Base-by-base conservation (phyloP, 2,888 invertebrate species). In the Bellardia bayeri region DNA sequence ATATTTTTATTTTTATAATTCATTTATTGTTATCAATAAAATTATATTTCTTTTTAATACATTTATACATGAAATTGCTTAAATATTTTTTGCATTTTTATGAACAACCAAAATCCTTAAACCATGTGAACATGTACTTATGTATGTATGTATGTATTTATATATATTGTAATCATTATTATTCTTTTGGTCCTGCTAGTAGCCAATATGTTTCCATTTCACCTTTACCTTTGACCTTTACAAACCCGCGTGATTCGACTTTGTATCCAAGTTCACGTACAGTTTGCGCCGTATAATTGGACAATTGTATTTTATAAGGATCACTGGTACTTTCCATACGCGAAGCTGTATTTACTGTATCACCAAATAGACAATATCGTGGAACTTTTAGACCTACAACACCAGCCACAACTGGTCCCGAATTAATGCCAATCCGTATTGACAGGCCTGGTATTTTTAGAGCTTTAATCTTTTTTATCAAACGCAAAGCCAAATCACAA, bases 291-390 rank as follows among this genome's bases (percentile, higher is more conserved):
- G 97, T 96, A 61, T 95, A 94, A 14, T 95, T 95, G 0, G 98
- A 97, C 89, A 98, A 95, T 90, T 98, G 97, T 23, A 98, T 95
- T 91, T 95, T 95, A 82, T 96, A 96, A 0, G 96, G 95, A 95
- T 96, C 92, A 51, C 94, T 92, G 72, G 95, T 94, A 23, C 95
- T 95, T 92, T 98, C 98, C 98, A 98, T 98, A 83, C 98, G 95
- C 3, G 98, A 97, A 2, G 98, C 98, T 0, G 97, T 98, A 92
- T 98, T 98, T 23, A 98, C 97, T 0, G 98, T 97, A 92, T 98
- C 98, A 0, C 98, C 98, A 88, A 98, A 98, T 69, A 98, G 96
- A 90, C 98, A 98, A 93, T 97, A 98, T 0, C 98, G 95, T 0
- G 97, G 97, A 8, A 90, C 90, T 91, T 97, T 97, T 56, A 96